A percentile compares a stretch with the other conserved stretches of the same genome.
Evolutionary conservation across 1,140 invertebrate genomes (phyloP).

Genomic region (Bicyclus anynana): DNA sequence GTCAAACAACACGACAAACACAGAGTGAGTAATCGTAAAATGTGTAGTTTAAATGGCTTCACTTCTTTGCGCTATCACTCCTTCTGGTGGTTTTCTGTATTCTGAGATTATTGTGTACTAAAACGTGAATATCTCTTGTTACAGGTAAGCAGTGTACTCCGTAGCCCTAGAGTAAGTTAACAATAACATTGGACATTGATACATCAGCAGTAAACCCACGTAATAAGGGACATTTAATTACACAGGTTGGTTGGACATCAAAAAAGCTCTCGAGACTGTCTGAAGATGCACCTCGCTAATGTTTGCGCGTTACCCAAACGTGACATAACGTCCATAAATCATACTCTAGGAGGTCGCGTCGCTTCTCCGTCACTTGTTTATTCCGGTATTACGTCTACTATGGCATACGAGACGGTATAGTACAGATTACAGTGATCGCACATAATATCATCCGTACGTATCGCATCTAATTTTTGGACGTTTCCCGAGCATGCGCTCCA

Average conservation of each 20-base stretch:
- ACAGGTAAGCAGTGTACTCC: slow-evolving; percentile 15
- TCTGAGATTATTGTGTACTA: too few relatives aligned
- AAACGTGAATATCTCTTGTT: slow-evolving; percentile 10
- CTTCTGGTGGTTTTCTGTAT: too few relatives aligned
- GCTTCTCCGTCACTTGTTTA: not conserved
- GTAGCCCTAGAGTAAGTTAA: not conserved
- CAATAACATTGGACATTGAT: not conserved
- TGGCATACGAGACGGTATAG: slow-evolving; percentile 1
- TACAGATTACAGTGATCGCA: not conserved
- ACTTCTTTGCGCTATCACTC: too few relatives aligned
- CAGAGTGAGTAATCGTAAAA: too few relatives aligned
- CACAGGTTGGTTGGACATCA: slow-evolving; percentile 5
- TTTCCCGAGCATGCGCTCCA: too few relatives aligned
- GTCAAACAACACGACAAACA: too few relatives aligned
- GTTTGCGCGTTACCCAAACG: slow-evolving; percentile 6
- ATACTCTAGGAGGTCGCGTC: not conserved
- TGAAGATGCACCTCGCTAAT: slow-evolving; percentile 6
- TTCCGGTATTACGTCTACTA: slow-evolving; percentile 18
- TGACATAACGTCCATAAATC: slow-evolving; percentile 17
- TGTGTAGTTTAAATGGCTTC: too few relatives aligned
- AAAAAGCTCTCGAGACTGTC: slow-evolving; percentile 9
- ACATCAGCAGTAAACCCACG: not conserved
- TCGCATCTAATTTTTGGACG: not conserved
- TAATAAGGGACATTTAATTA: slow-evolving; percentile 11
- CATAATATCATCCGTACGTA: not conserved